Conservation (phyloP, 2,888 invertebrate genomes). For the Folsomia manolachei region DNA sequence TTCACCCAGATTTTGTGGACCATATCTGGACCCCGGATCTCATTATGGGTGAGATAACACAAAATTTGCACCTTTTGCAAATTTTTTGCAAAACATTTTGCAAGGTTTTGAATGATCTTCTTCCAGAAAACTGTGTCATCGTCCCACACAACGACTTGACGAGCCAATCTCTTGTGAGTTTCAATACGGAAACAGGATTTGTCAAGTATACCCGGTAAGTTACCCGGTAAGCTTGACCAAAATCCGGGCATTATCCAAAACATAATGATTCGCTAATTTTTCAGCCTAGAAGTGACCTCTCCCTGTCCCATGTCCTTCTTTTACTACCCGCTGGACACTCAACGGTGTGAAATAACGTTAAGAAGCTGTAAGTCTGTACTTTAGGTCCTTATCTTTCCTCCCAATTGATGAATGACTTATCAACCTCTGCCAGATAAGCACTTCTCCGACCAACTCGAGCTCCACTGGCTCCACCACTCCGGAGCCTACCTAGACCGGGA, state of each 20-base stretch:
- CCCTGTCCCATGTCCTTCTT: background rate
- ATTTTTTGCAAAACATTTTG: background rate
- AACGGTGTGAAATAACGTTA: background rate
- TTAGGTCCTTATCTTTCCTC: no score
- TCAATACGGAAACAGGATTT: background rate
- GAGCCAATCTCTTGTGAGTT: background rate
- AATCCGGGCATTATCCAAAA: no score
- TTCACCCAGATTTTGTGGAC: background rate
- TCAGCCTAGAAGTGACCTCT: background rate
- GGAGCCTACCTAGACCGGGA: background rate
- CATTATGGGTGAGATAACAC: background rate
- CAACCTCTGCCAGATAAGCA: background rate
- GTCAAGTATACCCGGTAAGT: background rate
- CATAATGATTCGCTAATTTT: background rate
- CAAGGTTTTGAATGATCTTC: background rate
- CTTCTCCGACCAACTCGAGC: background rate
- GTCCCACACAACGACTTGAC: constrained; percentile 1
- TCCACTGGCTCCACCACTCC: background rate
- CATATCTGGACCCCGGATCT: background rate
- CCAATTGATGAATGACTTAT: no score
- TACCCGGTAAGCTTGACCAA: no score
- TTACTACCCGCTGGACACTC: background rate
- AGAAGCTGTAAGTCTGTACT: background rate
- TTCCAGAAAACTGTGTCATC: background rate
- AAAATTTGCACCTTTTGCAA: no score